Base-by-base conservation (phyloP, 1,140 invertebrate species). In the Drosophila punjabiensis region DNA sequence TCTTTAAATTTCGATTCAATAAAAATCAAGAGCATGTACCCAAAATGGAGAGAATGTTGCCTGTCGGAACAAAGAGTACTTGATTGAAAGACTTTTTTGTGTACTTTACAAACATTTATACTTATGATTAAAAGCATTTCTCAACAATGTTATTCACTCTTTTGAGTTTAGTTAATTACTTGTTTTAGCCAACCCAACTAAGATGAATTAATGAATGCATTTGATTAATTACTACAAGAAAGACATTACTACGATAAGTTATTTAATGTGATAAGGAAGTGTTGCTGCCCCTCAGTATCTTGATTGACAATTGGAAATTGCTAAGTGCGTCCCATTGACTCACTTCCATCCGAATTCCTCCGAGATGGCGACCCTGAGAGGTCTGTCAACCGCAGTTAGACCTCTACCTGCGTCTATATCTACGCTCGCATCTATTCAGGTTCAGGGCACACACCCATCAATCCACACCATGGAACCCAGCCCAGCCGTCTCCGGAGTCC, bases 391-490 rank as follows among this genome's bases (percentile, higher is more conserved):
- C 43, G 30, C 47, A 59, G 28, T 33, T 67, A 32, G 16, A 50
- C 16, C 50, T 61, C 50, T 43, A 30, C 33, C 62, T 50, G 14
- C 16, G n/a, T 47, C 58, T n/a, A 28, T 24, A 56, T 58, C 35
- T 24, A 33, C 30, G 9, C 33, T 37, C 11, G 14, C 6, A 24
- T 13, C n/a, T 35, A 60, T 60, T 62, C 28, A n/a, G 52, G 71
- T 58, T 64, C 50, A 41, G 58, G 58, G 48, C 30, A 60, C 62
- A 64, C 52, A 53, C 64, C 41, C 76, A 76, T 69, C 64, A 52
- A 68, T 79, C 60, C 55, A 56, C 52, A 53, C 30, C n/a, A 20
- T 33, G 30, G 37, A 37, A 65, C 35, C 18, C 4, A 16, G 20
- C 33, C 16, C 28, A 39, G 35, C 53, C 28, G 20, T 41, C 63